phyloP scores from a whole-genome alignment of 2,797 vertebrate genomes.

The Enteromius viviparus region DNA sequence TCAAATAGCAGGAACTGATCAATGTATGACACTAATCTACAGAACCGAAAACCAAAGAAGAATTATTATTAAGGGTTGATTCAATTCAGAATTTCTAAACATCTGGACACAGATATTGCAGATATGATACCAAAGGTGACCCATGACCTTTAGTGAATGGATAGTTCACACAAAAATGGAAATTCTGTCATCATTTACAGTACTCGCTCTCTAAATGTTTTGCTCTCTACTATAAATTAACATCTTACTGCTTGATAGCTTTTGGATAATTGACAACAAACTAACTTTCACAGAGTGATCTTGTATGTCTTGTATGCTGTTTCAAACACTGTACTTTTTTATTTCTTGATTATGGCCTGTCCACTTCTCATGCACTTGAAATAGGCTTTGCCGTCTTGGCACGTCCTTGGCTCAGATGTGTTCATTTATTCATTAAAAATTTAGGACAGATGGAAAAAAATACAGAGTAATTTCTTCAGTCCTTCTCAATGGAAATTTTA shows the following conservation, averaged over 20 bases:
- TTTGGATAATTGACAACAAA: neutral
- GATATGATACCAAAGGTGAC: neutral
- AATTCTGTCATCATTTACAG: no score
- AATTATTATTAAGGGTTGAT: neutral
- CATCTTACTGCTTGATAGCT: neutral
- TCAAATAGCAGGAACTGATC: neutral
- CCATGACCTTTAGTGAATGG: neutral
- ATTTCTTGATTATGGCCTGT: neutral
- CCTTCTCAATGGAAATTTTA: neutral
- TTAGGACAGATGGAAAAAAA: neutral
- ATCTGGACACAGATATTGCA: neutral
- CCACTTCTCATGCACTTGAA: constrained; percentile 15
- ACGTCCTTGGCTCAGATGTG: constrained; percentile 5
- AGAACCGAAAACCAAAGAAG: neutral
- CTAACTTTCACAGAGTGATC: neutral
- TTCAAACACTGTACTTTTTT: neutral
- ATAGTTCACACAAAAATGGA: neutral
- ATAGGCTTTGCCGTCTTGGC: neutral
- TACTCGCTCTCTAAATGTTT: no score
- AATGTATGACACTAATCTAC: neutral
- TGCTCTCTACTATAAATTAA: neutral
- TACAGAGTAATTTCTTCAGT: constrained; percentile 5
- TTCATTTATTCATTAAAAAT: neutral
- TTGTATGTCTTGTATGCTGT: neutral
- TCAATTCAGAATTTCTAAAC: neutral